Base-by-base conservation (phyloP, 1,140 invertebrate genomes). In the Papilio machaon region DNA sequence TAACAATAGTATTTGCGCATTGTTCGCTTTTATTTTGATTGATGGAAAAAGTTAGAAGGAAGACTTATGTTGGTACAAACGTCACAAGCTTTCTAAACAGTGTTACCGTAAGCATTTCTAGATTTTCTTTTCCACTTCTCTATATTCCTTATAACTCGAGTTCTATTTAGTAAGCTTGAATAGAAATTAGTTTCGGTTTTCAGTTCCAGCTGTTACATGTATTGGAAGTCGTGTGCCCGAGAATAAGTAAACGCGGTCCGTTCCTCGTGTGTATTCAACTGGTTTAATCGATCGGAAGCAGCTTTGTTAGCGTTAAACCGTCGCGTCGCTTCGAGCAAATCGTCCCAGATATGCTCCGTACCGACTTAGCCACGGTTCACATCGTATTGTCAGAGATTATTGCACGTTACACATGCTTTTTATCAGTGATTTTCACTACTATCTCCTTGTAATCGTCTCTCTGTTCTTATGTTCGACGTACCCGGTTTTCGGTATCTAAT, bases 261-360 rank as follows among this genome's bases (percentile, higher is more conserved):
- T 75, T 75, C 46, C 73, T 75, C 73, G 73, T 75, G 73, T 75
- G 73, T 75, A 75, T 75, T 75, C 73, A 75, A 75, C 73, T 47
- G 19, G 47, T 52, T 75, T 75, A 75, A 75, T 75, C 73, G 73
- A 75, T 75, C 47, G 73, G 73, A 75, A 75, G 46, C 73, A 75
- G 73, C 73, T 75, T 75, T 75, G 73, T 75, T 75, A 75, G 46
- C 43, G 73, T 47, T 75, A 75, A 75, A 75, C 5, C 73, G 73
- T 75, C 46, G 46, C 73, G 47, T 75, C 46, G 46, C 47, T 76
- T 5, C 7, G 47, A 76, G 74, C 74, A 76, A 76, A 75, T 75
- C 73, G 74, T 76, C 47, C 47, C 47, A 76, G 74, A 76, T 76
- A 76, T 19, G n/a, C 74, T 52, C 43, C 47, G 19, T 30, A 52